Conservation (phyloP, 2,797 vertebrate species). For the Falco peregrinus region DNA sequence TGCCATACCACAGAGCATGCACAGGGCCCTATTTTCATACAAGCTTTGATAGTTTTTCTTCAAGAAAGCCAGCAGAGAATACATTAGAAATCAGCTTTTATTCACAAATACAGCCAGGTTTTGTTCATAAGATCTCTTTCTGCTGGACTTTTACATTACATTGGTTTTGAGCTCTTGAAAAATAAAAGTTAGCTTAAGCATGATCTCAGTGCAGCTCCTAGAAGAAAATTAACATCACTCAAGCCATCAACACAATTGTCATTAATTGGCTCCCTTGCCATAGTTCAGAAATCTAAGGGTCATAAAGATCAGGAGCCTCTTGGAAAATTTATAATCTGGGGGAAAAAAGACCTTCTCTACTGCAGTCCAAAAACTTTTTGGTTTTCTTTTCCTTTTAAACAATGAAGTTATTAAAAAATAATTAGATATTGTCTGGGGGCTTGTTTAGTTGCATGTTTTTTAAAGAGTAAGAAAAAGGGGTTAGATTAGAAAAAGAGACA, state of each 20-base stretch:
- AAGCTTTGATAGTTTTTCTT: not conserved
- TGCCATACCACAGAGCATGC: not conserved
- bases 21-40: not conserved
- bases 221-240: slow-evolving; percentile 1
- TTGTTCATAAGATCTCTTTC: not conserved
- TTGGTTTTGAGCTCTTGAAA: slow-evolving; percentile 12
- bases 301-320: not conserved
- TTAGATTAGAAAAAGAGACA: not conserved
- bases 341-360: not conserved
- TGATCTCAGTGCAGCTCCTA: not conserved
- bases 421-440: not conserved
- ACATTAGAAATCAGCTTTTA: not conserved
- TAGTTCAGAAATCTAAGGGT: not conserved
- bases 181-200: not conserved
- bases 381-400: not conserved
- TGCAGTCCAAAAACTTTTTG: accelerated
- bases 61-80: not conserved
- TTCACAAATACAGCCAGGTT: not conserved
- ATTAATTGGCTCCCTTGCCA: not conserved
- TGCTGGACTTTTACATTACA: not conserved
- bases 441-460: not conserved
- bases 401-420: not conserved
- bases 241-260: not conserved
- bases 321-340: not conserved
- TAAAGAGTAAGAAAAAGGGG: not conserved